Evolutionary conservation across 2,797 vertebrate species (phyloP), one percentile per base, ranked within the genome.

Genomic region (Sternotherus odoratus): DNA sequence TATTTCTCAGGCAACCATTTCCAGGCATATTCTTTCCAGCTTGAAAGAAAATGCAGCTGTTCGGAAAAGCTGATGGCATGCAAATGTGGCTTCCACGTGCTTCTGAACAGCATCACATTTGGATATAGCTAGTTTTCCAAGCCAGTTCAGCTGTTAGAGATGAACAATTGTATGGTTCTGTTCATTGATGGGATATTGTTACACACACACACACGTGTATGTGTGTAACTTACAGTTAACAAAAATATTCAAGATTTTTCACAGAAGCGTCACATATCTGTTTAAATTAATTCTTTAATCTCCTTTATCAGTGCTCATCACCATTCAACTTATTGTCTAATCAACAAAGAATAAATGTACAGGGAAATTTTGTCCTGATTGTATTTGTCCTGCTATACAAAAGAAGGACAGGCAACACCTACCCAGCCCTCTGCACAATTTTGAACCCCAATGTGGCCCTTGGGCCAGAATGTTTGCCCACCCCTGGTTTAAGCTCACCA

Each of bases 11-110:
- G 83, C 83, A 89, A 78, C 0, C 0, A 39, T 77, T 88, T 95
- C 54, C 83, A 26, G 43, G 79, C 74, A 60, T 3, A 78, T 12
- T 43, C 91, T 96, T 80, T 87, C 49, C 49, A 86, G 23, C 1
- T n/a, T 82, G 85, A 87, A 87, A 57, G 26, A 83, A 94, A 94
- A 86, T 0, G 0, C 49, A 83, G 60, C 92, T 94, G 39, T 90
- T 94, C 74, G 79, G 77, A 91, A 92, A 94, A 93, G 87, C 60
- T 85, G 72, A 86, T 87, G 51, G 39, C 43, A 80, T 83, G 10
- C 23, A 93, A 87, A 77, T 60, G 30, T 77, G 91, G 56, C 7
- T 26, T 94, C 39, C 77, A 85, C 12, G 63, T 86, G 16, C 33
- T 86, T 82, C 56, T 74, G 48, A 91, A 77, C 85, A 92, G 87